Percentiles rank a stretch among this genome's conserved stretches.
phyloP scores from a whole-genome alignment of 2,888 invertebrate genomes.

The Andrena bucephala region DNA sequence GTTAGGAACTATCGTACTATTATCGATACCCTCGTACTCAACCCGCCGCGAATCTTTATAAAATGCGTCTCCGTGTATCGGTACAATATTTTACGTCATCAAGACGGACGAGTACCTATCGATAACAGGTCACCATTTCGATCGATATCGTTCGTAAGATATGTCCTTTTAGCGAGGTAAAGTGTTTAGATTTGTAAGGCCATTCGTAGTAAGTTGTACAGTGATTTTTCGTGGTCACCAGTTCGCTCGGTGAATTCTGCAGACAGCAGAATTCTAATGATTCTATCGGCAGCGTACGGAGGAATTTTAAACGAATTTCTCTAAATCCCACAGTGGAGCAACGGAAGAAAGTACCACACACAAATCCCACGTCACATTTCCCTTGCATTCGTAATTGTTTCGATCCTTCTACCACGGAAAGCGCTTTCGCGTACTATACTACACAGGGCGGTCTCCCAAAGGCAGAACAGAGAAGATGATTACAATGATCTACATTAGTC shows the following conservation, averaged over 20 bases:
- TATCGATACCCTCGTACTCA: not conserved
- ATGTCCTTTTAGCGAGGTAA: not conserved
- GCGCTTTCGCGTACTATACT: not conserved
- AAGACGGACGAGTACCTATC: slow-evolving; percentile 1
- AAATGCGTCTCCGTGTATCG: not conserved
- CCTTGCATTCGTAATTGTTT: not conserved
- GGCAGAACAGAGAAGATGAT: not conserved
- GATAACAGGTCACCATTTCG: not conserved
- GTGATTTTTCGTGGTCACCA: not conserved
- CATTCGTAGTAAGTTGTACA: not conserved
- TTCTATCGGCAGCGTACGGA: not conserved
- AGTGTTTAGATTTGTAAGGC: not conserved
- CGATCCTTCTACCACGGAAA: not conserved
- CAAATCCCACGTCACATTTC: not conserved
- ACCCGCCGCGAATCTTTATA: not conserved
- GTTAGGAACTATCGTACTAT: not conserved
- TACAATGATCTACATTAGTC: not conserved
- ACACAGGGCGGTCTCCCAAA: not conserved
- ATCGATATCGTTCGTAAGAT: not conserved
- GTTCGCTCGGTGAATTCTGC: not conserved
- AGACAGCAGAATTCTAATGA: not conserved
- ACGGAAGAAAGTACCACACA: not conserved
- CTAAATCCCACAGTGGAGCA: not conserved
- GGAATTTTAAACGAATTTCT: not conserved
- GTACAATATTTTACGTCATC: slow-evolving; percentile 16